These are phyloP conservation scores for Anas bahamensis DNA, from an alignment of 2,797 vertebrate species.

Conservation along the genomic window DNA sequence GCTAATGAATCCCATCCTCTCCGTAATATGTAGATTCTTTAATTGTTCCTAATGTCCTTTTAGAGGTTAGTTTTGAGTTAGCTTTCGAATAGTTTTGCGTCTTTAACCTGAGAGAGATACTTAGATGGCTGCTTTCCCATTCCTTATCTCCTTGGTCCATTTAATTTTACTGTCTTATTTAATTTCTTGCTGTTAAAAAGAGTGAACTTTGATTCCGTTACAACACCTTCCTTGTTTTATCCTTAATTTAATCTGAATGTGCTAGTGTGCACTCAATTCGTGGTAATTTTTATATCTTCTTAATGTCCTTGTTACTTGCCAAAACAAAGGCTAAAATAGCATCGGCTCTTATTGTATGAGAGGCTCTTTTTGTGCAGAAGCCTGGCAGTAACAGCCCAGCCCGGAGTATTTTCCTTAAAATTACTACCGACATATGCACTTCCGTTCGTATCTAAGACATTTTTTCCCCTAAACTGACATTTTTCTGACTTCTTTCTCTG, in stretches of 20 bases:
- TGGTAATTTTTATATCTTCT: not conserved
- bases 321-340: not conserved
- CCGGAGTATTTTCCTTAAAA: not conserved
- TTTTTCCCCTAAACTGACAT: not conserved
- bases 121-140: not conserved
- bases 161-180: conserved; percentile 11
- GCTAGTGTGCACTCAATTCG: not conserved
- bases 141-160: not conserved
- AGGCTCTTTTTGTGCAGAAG: not conserved
- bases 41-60: not conserved
- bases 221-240: not conserved
- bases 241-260: not conserved
- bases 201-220: conserved; percentile 28
- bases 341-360: not conserved
- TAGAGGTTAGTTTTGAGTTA: not conserved
- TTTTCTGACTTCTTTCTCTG: not conserved
- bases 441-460: not conserved
- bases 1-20: conserved; percentile 14
- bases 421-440: not conserved
- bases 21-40: not conserved
- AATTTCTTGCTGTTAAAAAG: not conserved
- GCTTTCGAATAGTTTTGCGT: not conserved
- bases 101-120: not conserved
- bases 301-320: not conserved
- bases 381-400: not conserved